These are phyloP conservation scores for Tympanuchus pallidicinctus DNA, from an alignment of 2,113 vertebrate species.

Conservation along the genomic window DNA sequence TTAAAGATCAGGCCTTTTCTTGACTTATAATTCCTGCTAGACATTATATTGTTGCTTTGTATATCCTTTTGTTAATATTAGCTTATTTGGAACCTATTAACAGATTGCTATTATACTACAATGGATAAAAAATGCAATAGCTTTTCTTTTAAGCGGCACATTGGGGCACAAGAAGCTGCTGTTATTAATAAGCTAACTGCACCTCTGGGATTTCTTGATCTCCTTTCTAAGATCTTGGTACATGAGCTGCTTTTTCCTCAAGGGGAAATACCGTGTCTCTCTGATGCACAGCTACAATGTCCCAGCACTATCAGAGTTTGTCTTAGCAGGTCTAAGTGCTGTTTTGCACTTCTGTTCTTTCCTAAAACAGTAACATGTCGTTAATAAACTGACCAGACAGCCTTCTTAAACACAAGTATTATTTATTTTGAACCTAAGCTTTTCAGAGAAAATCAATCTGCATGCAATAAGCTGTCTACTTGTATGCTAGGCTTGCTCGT, in stretches of 20 bases:
- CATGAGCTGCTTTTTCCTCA: background rate
- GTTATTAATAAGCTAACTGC: background rate
- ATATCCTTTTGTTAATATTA: background rate
- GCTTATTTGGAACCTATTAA: background rate
- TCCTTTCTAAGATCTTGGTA: background rate
- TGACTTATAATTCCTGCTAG: background rate
- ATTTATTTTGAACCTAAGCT: background rate
- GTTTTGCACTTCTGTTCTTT: background rate
- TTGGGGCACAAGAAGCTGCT: background rate
- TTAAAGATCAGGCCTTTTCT: background rate
- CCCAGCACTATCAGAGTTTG: background rate
- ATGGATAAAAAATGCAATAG: background rate
- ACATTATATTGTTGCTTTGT: background rate
- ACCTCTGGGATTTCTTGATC: background rate
- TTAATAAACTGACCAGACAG: slow-evolving; percentile 22
- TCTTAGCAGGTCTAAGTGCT: background rate
- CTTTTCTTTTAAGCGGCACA: background rate
- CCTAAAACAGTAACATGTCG: background rate
- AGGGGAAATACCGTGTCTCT: background rate
- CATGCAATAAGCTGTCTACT: background rate
- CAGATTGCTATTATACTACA: background rate
- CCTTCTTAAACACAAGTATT: background rate
- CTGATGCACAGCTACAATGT: background rate
- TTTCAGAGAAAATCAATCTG: slow-evolving; percentile 41
- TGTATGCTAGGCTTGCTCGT: background rate